Conservation (phyloP, 2,113 vertebrate species). For the Thamnophis sirtalis region DNA sequence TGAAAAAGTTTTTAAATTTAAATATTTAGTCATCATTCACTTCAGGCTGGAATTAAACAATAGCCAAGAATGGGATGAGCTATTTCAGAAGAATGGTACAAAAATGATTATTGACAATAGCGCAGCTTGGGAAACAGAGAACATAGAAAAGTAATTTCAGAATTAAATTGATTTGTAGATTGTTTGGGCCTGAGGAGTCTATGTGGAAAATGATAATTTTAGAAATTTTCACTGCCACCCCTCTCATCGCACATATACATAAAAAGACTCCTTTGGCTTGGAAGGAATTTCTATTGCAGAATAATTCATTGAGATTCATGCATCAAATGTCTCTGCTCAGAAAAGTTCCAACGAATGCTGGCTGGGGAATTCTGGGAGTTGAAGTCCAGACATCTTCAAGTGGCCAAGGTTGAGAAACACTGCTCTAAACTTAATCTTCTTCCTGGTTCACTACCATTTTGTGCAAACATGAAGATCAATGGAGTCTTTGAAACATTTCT, state of each 20-base stretch:
- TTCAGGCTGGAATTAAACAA: background rate
- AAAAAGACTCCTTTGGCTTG: background rate
- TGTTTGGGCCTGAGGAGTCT: background rate
- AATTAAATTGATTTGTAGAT: background rate
- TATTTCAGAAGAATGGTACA: background rate
- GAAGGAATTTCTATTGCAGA: background rate
- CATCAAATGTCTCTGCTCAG: background rate
- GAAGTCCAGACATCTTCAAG: too few species aligned
- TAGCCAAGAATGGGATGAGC: background rate
- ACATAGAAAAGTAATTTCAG: background rate
- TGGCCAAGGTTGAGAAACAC: too few species aligned
- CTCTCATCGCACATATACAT: accelerated
- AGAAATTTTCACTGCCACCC: background rate
- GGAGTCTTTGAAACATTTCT: background rate
- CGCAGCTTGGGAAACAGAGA: background rate
- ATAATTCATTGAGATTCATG: background rate
- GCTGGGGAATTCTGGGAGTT: too few species aligned
- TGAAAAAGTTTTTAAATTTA: background rate
- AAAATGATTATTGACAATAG: background rate
- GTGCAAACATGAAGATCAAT: too few species aligned
- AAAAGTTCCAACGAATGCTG: background rate
- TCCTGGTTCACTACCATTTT: too few species aligned
- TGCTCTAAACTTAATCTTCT: too few species aligned
- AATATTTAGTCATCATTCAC: background rate
- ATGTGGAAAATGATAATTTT: background rate